Conservation (phyloP, 2,888 invertebrate genomes). For the Agrochola macilenta region DNA sequence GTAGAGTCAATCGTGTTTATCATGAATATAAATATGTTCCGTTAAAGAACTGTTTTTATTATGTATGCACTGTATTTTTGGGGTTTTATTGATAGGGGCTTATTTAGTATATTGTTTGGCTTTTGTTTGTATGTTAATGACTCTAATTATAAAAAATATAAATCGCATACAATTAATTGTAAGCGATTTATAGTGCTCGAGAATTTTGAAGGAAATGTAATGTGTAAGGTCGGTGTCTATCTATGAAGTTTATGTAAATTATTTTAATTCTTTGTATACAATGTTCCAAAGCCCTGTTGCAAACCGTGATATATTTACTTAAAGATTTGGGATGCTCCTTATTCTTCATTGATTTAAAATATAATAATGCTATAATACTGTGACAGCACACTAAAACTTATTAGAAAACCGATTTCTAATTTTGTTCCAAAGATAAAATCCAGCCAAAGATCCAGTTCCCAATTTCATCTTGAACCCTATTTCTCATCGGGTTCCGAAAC, state of each 20-base stretch:
- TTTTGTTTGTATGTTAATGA: slow-evolving; percentile 21
- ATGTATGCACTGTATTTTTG: slow-evolving; percentile 19
- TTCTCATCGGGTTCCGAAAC: slow-evolving; percentile 13
- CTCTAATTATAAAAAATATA: no score
- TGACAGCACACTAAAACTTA: not conserved
- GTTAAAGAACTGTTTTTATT: slow-evolving; percentile 41
- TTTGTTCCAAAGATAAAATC: no score
- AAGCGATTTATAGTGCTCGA: not conserved
- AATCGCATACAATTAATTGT: no score
- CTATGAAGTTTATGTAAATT: not conserved
- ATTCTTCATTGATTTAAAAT: not conserved
- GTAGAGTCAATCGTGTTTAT: slow-evolving; percentile 61
- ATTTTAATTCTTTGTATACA: not conserved
- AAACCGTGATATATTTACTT: not conserved
- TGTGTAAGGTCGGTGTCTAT: no score
- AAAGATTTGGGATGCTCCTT: no score
- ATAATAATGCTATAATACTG: not conserved
- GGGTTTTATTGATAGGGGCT: slow-evolving; percentile 5
- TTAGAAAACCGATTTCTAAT: not conserved
- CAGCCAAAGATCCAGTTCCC: not conserved
- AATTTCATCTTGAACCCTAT: slow-evolving; percentile 29
- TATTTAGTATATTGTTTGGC: not conserved
- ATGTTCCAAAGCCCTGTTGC: not conserved
- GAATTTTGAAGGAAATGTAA: not conserved
- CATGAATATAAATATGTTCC: slow-evolving; percentile 64